Conservation (phyloP, 64 coral and sea anemone species). For the Acropora yongei region DNA sequence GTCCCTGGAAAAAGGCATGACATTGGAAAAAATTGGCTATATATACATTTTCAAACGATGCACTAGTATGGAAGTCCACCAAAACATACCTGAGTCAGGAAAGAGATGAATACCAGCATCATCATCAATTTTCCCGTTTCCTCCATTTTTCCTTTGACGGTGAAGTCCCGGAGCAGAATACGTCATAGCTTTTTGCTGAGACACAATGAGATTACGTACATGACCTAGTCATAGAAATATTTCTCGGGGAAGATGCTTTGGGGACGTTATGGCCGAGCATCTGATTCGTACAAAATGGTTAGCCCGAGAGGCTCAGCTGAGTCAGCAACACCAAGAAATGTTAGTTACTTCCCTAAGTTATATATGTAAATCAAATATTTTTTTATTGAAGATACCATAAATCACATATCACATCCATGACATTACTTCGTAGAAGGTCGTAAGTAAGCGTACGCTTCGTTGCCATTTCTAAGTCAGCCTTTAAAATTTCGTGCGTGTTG, state of each 20-base stretch:
- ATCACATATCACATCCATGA: too few species aligned
- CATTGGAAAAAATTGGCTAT: too few species aligned
- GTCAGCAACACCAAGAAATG: conserved; percentile 42
- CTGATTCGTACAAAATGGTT: conserved; percentile 3
- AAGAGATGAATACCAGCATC: background rate
- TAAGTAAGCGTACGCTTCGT: too few species aligned
- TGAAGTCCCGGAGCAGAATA: background rate
- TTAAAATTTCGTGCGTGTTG: too few species aligned
- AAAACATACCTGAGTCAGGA: conserved; percentile 24
- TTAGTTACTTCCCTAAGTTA: background rate
- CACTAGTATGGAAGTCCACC: background rate
- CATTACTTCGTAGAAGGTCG: too few species aligned
- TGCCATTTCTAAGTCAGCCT: too few species aligned
- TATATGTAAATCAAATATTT: too few species aligned
- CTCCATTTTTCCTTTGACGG: background rate
- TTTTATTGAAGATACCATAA: too few species aligned
- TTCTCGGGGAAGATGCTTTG: too few species aligned
- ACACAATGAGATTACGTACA: too few species aligned
- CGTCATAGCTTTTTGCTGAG: background rate
- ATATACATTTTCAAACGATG: background rate
- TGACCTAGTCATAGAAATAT: too few species aligned
- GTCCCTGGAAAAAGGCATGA: conserved; percentile 8
- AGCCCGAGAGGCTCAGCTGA: conserved; percentile 36
- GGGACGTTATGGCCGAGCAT: background rate
- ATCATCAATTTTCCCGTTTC: background rate